A percentile compares a stretch with the other conserved stretches of the same genome.
phyloP scores from a whole-genome alignment of 2,113 vertebrate genomes.

The Ammospiza caudacuta region DNA sequence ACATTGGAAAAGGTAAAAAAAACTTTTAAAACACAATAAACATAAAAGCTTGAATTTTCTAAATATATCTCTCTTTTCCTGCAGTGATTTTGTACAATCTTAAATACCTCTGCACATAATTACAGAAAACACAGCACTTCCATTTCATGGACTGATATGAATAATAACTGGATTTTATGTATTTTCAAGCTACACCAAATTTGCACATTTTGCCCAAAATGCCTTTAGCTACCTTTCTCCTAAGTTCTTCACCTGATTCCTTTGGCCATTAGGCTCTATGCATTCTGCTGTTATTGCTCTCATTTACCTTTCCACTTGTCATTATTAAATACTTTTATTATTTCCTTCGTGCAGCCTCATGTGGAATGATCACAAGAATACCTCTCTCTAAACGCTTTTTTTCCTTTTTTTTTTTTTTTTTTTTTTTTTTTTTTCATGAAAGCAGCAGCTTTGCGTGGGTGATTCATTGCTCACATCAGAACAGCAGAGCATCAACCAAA shows the following conservation, averaged over 20 bases:
- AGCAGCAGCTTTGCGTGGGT: not conserved
- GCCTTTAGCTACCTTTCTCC: not conserved
- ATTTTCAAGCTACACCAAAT: not conserved
- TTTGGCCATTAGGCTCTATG: not conserved
- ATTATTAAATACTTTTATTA: not conserved
- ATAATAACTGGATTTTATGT: not conserved
- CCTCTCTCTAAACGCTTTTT: fast-evolving
- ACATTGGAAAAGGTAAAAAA: not conserved
- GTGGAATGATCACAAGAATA: fast-evolving
- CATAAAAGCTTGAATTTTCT: not conserved
- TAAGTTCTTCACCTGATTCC: not conserved
- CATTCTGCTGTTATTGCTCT: not conserved
- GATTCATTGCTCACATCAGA: too few relatives aligned
- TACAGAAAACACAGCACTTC: not conserved
- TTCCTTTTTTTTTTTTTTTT: fast-evolving
- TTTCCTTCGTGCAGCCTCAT: not conserved
- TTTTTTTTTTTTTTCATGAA: not conserved
- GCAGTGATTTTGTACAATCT: not conserved
- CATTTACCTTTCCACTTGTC: not conserved
- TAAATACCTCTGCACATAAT: not conserved
- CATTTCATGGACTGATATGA: not conserved
- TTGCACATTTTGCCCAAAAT: not conserved
- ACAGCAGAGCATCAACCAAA: fast-evolving
- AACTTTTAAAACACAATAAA: not conserved
- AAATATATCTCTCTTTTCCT: not conserved